Evolutionary conservation across 2,797 vertebrate species (phyloP).

Genomic region (Oreochromis grahami): DNA sequence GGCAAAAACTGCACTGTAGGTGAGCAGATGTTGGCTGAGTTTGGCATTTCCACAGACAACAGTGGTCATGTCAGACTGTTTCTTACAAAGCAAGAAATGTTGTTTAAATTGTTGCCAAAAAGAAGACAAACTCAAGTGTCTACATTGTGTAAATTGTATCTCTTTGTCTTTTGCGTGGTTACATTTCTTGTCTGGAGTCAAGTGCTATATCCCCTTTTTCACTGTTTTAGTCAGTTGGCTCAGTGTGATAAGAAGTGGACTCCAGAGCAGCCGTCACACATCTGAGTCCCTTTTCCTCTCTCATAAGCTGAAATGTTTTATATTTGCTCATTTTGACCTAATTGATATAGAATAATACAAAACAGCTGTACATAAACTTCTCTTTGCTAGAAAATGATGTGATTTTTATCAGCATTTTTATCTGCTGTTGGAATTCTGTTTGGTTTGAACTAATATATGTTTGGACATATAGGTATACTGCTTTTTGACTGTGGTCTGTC

Average conservation of each 20-base stretch:
- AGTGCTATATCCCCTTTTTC: background rate
- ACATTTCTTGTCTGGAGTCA: background rate
- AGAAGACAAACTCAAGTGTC: background rate
- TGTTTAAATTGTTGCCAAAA: background rate
- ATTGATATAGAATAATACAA: too few relatives aligned
- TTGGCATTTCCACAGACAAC: background rate
- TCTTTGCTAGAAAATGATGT: too few relatives aligned
- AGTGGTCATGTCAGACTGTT: background rate
- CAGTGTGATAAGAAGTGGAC: background rate
- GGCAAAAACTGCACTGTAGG: background rate
- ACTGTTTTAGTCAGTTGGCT: background rate
- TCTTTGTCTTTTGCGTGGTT: background rate
- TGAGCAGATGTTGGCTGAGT: background rate
- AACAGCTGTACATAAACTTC: too few relatives aligned
- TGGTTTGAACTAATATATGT: background rate
- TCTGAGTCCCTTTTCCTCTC: background rate
- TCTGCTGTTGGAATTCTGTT: background rate
- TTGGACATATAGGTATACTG: background rate
- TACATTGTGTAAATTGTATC: background rate
- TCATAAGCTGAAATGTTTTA: background rate
- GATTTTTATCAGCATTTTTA: background rate
- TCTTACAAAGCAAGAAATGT: background rate
- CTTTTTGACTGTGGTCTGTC: background rate
- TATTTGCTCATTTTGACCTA: background rate
- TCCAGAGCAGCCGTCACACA: background rate